Evolutionary conservation across 2,113 vertebrate genomes (phyloP).

Genomic region (Podocnemis expansa): DNA sequence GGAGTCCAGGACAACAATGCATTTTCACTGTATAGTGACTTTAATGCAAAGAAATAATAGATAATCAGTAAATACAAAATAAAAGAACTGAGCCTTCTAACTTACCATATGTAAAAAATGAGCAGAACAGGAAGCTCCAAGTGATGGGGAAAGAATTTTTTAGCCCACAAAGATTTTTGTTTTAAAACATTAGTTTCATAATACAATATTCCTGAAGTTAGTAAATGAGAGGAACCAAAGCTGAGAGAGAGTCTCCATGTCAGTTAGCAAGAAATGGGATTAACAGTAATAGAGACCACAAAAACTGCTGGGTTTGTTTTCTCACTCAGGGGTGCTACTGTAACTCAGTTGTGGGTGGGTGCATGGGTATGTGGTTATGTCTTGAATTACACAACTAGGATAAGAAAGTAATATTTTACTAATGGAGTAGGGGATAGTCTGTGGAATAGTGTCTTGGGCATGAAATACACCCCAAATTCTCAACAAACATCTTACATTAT

Average conservation of each 20-base stretch:
- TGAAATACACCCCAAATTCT: rapidly evolving
- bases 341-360: neutral
- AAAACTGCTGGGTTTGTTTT: neutral
- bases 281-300: neutral
- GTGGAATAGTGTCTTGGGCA: neutral
- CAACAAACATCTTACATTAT: neutral
- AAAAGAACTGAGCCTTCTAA: conserved; percentile 16
- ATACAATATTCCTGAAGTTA: conserved; percentile 7
- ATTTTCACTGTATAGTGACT: conserved; percentile 26
- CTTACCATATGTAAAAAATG: conserved; percentile 22
- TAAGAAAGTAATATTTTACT: neutral
- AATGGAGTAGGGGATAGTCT: neutral
- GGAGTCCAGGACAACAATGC: conserved; percentile 23
- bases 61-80: conserved; percentile 12
- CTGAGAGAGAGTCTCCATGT: neutral
- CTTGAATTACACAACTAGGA: neutral
- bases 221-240: conserved; percentile 50
- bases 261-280: neutral
- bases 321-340: neutral
- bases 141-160: conserved; percentile 36
- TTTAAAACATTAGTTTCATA: conserved; percentile 40
- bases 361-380: neutral
- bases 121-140: conserved; percentile 31
- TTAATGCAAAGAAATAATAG: conserved; percentile 27
- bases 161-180: conserved; percentile 25